Base-by-base conservation (phyloP, 2,113 vertebrate genomes). In the Electrona antarctica region DNA sequence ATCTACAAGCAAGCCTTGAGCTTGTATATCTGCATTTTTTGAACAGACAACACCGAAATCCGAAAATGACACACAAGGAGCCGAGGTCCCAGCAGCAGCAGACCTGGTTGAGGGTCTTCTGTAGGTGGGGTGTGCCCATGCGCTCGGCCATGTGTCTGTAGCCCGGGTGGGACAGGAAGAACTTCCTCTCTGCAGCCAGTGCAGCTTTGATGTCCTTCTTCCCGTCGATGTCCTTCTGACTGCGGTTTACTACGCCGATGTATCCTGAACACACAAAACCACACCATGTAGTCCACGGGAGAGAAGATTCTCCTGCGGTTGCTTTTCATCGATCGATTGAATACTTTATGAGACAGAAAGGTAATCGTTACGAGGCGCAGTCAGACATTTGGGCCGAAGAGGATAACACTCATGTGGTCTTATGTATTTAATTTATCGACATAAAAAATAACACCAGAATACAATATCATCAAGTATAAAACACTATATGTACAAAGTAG, bases 221-320 rank as follows among this genome's bases (percentile, higher is more conserved):
- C 1, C 97, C 97, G 0, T 99, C 97, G 0, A 99, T 99, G 82
- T 99, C 97, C 88, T 98, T 99, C 91, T 99, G 97, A 88, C 97
- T 99, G 13, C 97, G 93, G 91, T 98, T 98, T 7, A 99, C 97
- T 2, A 99, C 97, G 0, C 97, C 97, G 5, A 98, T 95, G 76
- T 99, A 99, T 15, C 98, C 98, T 99, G 76, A 7, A 58, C 9
- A 50, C n/a, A 29, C 21, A 46, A 21, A 21, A 11, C 50, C 11
- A 64, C 12, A 52, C 54, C 5, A 6, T n/a, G 12, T 15, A n/a
- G 46, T 47, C 2, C 15, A 47, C 41, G 33, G 33, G 33, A 41
- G 33, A 41, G 33, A 1, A 41, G 33, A 4, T 41, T 41, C 21
- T 21, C 21, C 21, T 21, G 21, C 21, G 2, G 21, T 21, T 21